Base-by-base conservation (phyloP, 2,888 invertebrate species). In the Spisula subtruncata region DNA sequence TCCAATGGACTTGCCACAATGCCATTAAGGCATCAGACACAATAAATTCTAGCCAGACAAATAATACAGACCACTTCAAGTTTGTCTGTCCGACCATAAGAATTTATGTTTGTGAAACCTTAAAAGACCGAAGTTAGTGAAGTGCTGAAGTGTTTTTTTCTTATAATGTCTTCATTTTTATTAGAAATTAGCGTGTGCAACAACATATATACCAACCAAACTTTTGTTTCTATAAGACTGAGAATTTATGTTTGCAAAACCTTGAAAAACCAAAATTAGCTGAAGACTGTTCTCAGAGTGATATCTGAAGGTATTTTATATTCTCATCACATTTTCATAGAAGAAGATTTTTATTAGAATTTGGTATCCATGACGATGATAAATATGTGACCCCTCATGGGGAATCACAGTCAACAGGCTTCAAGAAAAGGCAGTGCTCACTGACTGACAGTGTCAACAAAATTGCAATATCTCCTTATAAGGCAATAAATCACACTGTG, bases 361-460 rank as follows among this genome's bases (percentile, higher is more conserved):
- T 10, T 25, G 0, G 60, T 66, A n/a, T 66, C 60, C 60, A 66
- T 66, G 60, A 66, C 60, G 25, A 66, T 66, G 60, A 66, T 66
- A 66, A 8, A 41, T 66, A 66, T 66, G 25, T 66, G 60, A 66
- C 60, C 60, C 60, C 60, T 66, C 60, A 66, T 25, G 60, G 60
- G 60, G 60, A 66, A 66, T 66, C 25, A 66, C n/a, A 66, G n/a
- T 8, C 60, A 66, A 25, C 25, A 25, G 60, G 25, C n/a, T 66
- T 66, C 25, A 66, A 66, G 60, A 66, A 66, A 0, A 25, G n/a
- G 60, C 25, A 66, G 60, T n/a, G 56, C 25, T 25, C 25, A n/a
- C 10, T 66, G 25, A 66, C 60, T 66, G 60, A 66, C 60, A 66
- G 25, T 25, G 60, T 66, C 60, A 66, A 66, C 60, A 66, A 66